Conservation (phyloP, 2,797 vertebrate genomes). For the Crocidura indochinensis region DNA sequence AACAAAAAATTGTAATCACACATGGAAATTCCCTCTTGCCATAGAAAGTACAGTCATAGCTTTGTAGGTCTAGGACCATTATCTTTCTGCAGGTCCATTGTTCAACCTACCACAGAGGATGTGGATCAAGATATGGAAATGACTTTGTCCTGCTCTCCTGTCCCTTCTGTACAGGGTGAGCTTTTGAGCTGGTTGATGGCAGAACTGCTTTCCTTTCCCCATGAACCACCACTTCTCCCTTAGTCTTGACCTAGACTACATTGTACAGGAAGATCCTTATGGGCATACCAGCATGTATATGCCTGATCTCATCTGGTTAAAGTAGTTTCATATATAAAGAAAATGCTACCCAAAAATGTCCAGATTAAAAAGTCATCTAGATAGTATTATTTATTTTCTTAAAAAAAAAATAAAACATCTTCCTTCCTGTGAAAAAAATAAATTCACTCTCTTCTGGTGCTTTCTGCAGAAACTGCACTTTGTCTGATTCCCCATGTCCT, state of each 20-base stretch:
- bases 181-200: background rate
- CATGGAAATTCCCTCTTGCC: background rate
- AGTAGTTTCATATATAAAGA: background rate
- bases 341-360: background rate
- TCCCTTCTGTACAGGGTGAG: no score
- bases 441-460: conserved; percentile 54
- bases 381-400: conserved; percentile 21
- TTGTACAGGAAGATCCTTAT: no score
- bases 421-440: conserved; percentile 59
- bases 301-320: background rate
- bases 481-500: conserved; percentile 69
- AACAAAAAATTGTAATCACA: background rate
- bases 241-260: background rate
- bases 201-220: background rate
- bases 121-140: background rate
- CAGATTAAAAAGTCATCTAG: conserved; percentile 13
- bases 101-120: background rate
- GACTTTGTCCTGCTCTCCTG: no score
- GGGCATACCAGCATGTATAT: no score
- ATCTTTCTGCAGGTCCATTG: background rate
- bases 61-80: background rate
- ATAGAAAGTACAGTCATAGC: background rate
- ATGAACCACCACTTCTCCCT: conserved; percentile 6
- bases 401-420: conserved; percentile 38
- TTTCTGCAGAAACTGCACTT: conserved; percentile 68